Evolutionary conservation across 2,888 invertebrate species (phyloP).

Genomic region (Drosophila longiperda): DNA sequence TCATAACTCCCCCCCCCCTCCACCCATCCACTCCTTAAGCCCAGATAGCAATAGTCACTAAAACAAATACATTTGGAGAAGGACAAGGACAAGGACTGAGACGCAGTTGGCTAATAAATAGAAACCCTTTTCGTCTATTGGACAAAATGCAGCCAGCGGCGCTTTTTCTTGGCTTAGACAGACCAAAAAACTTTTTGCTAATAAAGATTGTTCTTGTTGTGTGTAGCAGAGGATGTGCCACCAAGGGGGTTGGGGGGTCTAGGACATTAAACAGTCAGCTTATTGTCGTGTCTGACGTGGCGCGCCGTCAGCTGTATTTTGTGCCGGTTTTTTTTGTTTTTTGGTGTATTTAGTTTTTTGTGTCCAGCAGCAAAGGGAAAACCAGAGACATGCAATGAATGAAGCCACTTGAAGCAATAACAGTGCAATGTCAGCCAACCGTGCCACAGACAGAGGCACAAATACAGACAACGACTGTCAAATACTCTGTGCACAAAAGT

Average conservation of each 20-base stretch:
- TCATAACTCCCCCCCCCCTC: slow-evolving; percentile 19
- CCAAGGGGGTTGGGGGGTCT: not conserved
- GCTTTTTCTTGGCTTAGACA: slow-evolving; percentile 60
- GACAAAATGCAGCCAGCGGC: slow-evolving; percentile 63
- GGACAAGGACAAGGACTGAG: not conserved
- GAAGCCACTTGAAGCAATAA: slow-evolving; percentile 76
- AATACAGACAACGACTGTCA: slow-evolving; percentile 9
- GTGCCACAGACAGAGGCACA: slow-evolving; percentile 33
- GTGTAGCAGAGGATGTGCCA: not conserved
- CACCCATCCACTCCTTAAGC: too few species aligned
- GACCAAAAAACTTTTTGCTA: slow-evolving; percentile 68
- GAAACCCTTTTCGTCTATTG: slow-evolving; percentile 71
- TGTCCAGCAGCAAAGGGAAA: slow-evolving; percentile 42
- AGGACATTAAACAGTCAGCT: slow-evolving; percentile 76
- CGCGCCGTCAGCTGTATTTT: slow-evolving; percentile 60
- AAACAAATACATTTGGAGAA: not conserved
- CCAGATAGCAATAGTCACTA: slow-evolving; percentile 15
- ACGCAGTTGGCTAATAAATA: slow-evolving; percentile 68
- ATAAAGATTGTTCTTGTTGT: slow-evolving; percentile 73
- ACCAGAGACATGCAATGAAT: slow-evolving; percentile 57
- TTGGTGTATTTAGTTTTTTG: not conserved
- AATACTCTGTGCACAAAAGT: slow-evolving; percentile 12
- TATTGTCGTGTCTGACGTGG: slow-evolving; percentile 74
- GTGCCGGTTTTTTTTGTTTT: slow-evolving; percentile 40
- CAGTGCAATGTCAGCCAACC: slow-evolving; percentile 63